phyloP scores from a whole-genome alignment of 2,888 invertebrate genomes.

The Pseudococcus longispinus region DNA sequence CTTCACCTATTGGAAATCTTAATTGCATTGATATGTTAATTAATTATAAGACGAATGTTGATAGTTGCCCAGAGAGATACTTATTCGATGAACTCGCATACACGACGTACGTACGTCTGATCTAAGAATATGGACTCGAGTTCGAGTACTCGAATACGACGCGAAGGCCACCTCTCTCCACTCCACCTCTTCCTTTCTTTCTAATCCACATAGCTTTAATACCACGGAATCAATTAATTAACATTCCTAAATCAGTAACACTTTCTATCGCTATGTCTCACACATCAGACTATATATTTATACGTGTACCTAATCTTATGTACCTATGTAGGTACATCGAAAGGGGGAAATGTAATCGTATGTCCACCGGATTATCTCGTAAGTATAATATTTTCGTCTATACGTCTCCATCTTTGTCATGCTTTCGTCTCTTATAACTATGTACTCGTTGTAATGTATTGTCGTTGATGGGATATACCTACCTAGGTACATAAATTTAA shows the following conservation, averaged over 20 bases:
- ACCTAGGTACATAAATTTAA: too few relatives aligned
- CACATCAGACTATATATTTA: too few relatives aligned
- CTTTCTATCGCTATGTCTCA: not conserved
- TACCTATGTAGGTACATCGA: too few relatives aligned
- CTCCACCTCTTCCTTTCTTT: not conserved
- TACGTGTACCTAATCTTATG: too few relatives aligned
- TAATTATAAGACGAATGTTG: not conserved
- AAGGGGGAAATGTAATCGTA: too few relatives aligned
- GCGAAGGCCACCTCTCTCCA: not conserved
- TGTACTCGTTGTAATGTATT: not conserved
- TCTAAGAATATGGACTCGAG: not conserved
- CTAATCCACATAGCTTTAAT: not conserved
- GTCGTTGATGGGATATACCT: too few relatives aligned
- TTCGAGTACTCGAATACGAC: not conserved
- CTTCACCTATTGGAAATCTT: slow-evolving; percentile 14
- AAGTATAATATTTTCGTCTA: too few relatives aligned
- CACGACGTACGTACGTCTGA: not conserved
- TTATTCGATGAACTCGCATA: not conserved
- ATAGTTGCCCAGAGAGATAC: not conserved
- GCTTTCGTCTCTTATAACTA: too few relatives aligned
- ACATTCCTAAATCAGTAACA: slow-evolving; percentile 18
- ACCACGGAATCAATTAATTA: slow-evolving; percentile 16
- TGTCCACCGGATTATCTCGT: too few relatives aligned
- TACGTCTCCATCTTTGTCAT: not conserved
- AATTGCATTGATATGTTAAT: slow-evolving; percentile 30